Evolutionary conservation across 2,113 vertebrate genomes (phyloP).

Genomic region (Amia ocellicauda): DNA sequence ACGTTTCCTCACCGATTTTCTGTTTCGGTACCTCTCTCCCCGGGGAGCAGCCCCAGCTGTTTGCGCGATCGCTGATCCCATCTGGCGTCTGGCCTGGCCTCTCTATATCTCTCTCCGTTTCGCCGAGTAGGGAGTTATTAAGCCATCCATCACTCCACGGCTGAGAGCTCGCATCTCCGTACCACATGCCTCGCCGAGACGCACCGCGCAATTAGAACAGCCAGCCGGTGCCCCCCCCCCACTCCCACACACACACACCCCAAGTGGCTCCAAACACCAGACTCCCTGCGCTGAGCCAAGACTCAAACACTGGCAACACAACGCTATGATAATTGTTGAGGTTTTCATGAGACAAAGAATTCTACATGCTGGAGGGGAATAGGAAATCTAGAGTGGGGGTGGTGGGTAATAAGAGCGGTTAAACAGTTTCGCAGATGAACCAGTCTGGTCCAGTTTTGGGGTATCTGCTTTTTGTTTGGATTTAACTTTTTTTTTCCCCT

Average conservation of each 20-base stretch:
- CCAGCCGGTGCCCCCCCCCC: neutral
- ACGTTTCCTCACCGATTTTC: neutral
- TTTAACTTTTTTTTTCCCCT: no score
- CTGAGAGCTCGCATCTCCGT: neutral
- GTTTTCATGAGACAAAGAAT: no score
- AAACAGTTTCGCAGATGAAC: no score
- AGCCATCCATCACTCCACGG: conserved; percentile 7
- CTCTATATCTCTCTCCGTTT: neutral
- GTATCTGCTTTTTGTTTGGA: no score
- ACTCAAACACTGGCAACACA: neutral
- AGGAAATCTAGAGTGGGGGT: no score
- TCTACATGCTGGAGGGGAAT: no score
- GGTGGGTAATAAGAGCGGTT: no score
- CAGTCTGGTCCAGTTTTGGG: no score
- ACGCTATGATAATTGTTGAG: neutral
- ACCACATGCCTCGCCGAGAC: conserved; percentile 13
- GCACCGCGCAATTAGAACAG: conserved; percentile 1
- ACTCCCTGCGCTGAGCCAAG: neutral
- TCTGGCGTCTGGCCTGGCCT: conserved; percentile 31
- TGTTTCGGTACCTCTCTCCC: conserved; percentile 19
- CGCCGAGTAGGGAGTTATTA: neutral
- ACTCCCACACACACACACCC: neutral
- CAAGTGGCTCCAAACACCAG: neutral
- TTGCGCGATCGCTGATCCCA: conserved; percentile 28
- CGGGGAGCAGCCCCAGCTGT: conserved; percentile 32